A percentile compares a stretch with the other conserved stretches of the same genome.
Conservation (phyloP, 2,113 vertebrate genomes). For the Deroptyus accipitrinus region DNA sequence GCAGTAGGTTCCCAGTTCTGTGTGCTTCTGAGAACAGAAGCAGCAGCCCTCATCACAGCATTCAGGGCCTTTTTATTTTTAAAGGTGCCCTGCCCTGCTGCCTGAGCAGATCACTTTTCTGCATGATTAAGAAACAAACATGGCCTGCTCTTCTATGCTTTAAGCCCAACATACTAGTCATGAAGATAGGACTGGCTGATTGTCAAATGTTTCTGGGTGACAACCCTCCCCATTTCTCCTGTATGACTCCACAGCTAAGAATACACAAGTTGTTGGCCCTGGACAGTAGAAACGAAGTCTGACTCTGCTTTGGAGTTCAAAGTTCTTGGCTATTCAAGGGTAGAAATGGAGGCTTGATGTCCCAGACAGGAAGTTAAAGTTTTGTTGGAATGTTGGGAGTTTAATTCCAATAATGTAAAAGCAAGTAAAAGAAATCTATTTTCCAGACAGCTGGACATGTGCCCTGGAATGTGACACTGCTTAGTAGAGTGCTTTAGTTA, state of each 20-base stretch:
- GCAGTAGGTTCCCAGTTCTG: neutral
- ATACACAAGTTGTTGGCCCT: neutral
- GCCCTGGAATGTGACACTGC: neutral
- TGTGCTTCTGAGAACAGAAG: neutral
- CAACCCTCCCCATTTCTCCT: neutral
- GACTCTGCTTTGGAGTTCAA: neutral
- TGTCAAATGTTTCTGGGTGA: neutral
- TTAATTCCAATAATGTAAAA: neutral
- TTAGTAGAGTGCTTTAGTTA: neutral
- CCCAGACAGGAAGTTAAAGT: neutral
- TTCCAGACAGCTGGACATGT: neutral
- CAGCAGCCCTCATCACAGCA: neutral
- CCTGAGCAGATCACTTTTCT: neutral
- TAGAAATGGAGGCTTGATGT: neutral
- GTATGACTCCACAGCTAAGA: fast-evolving
- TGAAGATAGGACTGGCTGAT: neutral
- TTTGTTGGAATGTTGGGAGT: neutral
- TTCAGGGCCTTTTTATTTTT: neutral
- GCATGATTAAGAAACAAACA: neutral
- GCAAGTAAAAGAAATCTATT: neutral
- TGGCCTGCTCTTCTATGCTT: neutral
- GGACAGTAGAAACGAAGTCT: neutral
- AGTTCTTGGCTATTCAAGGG: neutral
- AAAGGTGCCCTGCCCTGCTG: neutral
- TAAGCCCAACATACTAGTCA: fast-evolving